Conservation (phyloP, 2,888 invertebrate species). For the Caenorhabditis sp. region DNA sequence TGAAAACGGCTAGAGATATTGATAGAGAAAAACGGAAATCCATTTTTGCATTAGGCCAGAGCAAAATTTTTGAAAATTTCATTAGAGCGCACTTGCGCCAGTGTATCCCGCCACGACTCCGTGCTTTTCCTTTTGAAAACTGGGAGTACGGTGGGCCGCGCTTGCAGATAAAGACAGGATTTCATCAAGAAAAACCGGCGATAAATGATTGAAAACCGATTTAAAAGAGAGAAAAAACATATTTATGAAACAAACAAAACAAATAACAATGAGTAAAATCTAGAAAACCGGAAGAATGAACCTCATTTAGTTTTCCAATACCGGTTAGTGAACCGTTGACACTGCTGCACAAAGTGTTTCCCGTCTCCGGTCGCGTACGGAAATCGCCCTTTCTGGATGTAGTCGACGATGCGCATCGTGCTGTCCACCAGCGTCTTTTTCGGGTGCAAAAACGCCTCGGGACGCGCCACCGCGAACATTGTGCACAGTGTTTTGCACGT, state of each 20-base stretch:
- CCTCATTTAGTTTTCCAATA: background rate
- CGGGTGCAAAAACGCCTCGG: background rate
- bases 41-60: too few relatives aligned
- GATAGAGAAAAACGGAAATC: too few relatives aligned
- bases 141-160: too few relatives aligned
- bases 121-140: too few relatives aligned
- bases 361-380: background rate
- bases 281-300: background rate
- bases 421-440: background rate
- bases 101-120: too few relatives aligned
- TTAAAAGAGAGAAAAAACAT: too few relatives aligned
- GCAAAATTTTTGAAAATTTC: too few relatives aligned
- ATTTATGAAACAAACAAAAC: background rate
- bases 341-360: background rate
- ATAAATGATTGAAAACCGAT: too few relatives aligned
- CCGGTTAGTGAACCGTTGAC: background rate
- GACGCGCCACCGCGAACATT: background rate
- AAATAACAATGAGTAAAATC: background rate
- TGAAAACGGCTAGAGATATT: too few relatives aligned
- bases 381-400: background rate
- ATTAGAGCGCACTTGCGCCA: too few relatives aligned
- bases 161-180: too few relatives aligned
- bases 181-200: too few relatives aligned
- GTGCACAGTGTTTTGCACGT: background rate
- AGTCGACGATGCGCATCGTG: background rate